Evolutionary conservation across 2,888 invertebrate species (phyloP), one percentile per base, ranked within the genome.

Genomic region (Ochropleura plecta): DNA sequence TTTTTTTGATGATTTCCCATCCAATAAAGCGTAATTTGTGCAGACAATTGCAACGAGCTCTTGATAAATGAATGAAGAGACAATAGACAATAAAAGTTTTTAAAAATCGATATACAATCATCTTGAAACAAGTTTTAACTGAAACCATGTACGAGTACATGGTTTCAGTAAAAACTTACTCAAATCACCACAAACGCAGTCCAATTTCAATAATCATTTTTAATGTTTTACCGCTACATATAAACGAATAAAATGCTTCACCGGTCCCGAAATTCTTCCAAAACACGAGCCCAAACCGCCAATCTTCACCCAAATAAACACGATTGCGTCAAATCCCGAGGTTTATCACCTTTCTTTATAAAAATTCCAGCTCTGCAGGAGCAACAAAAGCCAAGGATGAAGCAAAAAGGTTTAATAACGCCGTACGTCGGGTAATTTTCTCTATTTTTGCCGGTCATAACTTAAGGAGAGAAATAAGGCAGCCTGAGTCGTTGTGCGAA

Each of bases 401-500:
- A 86, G 82, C 87, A 90, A 91, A 91, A 90, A 89, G 89, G 88
- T 90, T 91, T 92, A 92, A 92, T 92, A 92, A 90, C 88, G 83
- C 81, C 81, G 74, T 83, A 81, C 73, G 79, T 88, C 82, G 86
- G 86, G 88, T 90, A 90, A 88, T 88, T 86, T 83, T 82, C 89
- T 91, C 86, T 89, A 91, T 88, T 90, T 86, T 87, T 87, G 83
- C 76, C 89, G 92, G 91, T 92, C 92, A 93, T 93, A 92, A 92
- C 91, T 93, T 92, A 92, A 92, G 91, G 86, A 86, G 87, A 77
- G 88, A 87, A 90, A 91, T 91, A 93, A 93, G 92, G 92, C 90
- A 90, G 76, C 86, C 81, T 91, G 91, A 89, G 92, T 92, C 91
- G 91, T 90, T 91, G 86, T 90, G 89, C 88, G 93, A 94, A 95